Base-by-base conservation (phyloP, 2,113 vertebrate genomes). In the Hippocampus comes region DNA sequence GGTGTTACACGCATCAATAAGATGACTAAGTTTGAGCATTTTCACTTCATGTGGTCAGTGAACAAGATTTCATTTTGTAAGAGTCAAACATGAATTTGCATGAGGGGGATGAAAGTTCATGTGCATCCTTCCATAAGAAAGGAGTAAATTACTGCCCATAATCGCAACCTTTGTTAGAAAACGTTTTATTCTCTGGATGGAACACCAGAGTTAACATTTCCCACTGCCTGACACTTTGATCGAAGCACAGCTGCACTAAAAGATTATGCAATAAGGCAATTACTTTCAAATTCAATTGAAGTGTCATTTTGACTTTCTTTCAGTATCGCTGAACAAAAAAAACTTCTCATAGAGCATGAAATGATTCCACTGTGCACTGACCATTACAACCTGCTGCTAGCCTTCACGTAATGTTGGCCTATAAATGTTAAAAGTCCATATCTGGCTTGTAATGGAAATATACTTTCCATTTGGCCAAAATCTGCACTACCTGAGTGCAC, bases 391-490 rank as follows among this genome's bases (percentile, higher is more conserved):
- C 56, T 63, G 25, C 63, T 68, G 51, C 49, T 61, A 43, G 21
- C 69, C 68, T 61, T 79, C 56, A 70, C 14, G 17, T 23, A 27
- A 48, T 61, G 18, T 51, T 30, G 25, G 48, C 41, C 38, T 25
- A 9, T 56, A 53, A 46, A 67, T 43, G 23, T 68, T 55, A 34
- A 56, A 27, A 49, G 41, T 51, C 72, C 46, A 34, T 30, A 57
- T 73, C 73, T 75, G 23, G 51, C 42, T 61, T 41, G 25, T 41
- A 59, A 61, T 73, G 14, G 72, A 72, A 78, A 69, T 1, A 64
- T 53, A 43, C 23, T 70, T 74, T 67, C 43, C 55, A 41, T 48
- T 48, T 69, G 78, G 63, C 67, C 55, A 73, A 72, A 67, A 72
- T 82, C 49, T 34, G 72, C 18, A 14, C 30, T 69, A 63, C 53